Evolutionary conservation across 2,888 invertebrate species (phyloP), one percentile per base, ranked within the genome.

Genomic region (Cremastobaeus sp.): DNA sequence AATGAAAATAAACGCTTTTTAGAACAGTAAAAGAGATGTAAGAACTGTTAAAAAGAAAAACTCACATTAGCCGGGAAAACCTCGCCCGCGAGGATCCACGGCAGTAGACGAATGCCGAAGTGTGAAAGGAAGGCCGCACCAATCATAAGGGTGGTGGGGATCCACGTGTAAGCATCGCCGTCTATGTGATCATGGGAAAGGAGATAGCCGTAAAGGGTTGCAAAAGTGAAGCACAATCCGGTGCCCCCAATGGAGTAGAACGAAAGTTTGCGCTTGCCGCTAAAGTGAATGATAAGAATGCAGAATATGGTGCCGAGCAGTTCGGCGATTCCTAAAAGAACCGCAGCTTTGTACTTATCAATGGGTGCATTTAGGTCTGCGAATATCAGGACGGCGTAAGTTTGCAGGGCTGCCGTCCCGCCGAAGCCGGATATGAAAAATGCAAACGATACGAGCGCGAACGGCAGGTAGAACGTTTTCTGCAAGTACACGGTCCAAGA

Each of bases 71-170:
- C 78, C 1, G 87, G 82, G 41, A 85, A 87, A 71, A 94, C 93
- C 88, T 95, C 95, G 5, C 94, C 94, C 34, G 93, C 92, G 8
- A 95, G 88, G 74, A 95, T 91, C 95, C 95, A 95, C 0, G 95
- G 94, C 39, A 95, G 86, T 71, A 93, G 87, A 54, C 94, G 89
- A 41, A 95, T 92, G 0, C 92, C 92, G 1, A 91, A 88, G 81
- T 94, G 93, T 0, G 93, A 90, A 37, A 93, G 87, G 78, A 94
- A 91, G 0, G 94, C 93, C 3, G 93, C 88, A 0, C 90, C 84
- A 78, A 94, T 90, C 14, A 95, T 86, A 0, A 93, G 89, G 0
- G 90, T 89, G 14, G 92, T 90, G 0, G 95, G 94, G 1, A 94
- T 85, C 94, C 94, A 95, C 5, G 84, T 80, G 59, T 83, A 82